These are phyloP conservation scores for Homalodisca vitripennis DNA, from an alignment of 1,140 invertebrate species.

Conservation along the genomic window DNA sequence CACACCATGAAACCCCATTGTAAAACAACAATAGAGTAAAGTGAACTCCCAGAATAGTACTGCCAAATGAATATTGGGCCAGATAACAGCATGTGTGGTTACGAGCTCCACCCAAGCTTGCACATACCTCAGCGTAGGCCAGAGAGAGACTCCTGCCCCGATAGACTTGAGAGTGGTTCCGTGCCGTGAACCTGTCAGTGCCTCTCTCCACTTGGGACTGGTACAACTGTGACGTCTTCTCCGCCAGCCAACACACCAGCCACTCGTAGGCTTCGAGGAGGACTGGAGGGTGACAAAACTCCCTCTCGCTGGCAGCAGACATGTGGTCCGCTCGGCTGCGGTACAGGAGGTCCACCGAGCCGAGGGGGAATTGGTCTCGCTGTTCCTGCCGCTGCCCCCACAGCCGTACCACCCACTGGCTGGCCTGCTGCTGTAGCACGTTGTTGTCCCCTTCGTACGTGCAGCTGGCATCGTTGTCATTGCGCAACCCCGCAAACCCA, in stretches of 20 bases:
- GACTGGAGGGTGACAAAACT: constrained; percentile 49
- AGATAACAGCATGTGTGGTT: no score
- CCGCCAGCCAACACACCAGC: constrained; percentile 45
- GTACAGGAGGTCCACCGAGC: background rate
- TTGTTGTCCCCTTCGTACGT: constrained; percentile 97
- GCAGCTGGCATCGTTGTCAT: constrained; percentile 86
- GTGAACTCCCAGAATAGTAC: no score
- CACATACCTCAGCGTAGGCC: constrained; percentile 8
- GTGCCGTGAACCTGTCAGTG: background rate
- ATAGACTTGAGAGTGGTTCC: constrained; percentile 14
- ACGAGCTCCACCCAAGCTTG: no score
- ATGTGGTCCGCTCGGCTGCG: background rate
- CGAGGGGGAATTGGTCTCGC: background rate
- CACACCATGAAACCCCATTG: no score
- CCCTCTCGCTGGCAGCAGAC: constrained; percentile 41
- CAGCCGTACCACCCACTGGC: constrained; percentile 79
- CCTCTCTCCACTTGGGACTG: background rate
- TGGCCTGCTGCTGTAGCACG: constrained; percentile 89
- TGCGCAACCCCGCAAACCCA: constrained; percentile 75
- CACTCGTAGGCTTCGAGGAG: constrained; percentile 61
- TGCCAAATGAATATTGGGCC: no score
- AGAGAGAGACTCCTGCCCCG: background rate
- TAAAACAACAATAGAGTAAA: no score
- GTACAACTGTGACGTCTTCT: background rate
- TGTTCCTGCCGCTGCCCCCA: constrained; percentile 46